Conservation (phyloP, 2,888 invertebrate species). For the Corythucha ciliata region DNA sequence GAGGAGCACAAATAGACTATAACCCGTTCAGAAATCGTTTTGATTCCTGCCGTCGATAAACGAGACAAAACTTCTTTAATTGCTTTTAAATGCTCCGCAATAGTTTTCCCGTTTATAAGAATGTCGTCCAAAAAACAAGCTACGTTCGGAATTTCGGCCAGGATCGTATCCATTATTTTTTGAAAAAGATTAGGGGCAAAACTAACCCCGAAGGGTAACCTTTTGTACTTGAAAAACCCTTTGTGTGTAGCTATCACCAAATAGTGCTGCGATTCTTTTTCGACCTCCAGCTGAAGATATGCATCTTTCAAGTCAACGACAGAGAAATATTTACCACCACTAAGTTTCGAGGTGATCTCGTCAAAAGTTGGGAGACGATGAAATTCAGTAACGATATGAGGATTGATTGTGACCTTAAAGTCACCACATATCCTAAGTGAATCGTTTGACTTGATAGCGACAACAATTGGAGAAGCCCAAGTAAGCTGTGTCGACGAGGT, state of each 20-base stretch:
- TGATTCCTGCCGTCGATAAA: conserved; percentile 2
- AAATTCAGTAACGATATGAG: background rate
- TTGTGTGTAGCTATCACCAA: background rate
- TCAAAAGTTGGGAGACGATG: conserved; percentile 19
- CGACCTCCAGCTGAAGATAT: conserved; percentile 8
- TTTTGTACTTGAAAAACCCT: conserved; percentile 2
- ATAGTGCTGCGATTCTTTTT: conserved; percentile 4
- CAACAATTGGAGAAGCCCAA: conserved; percentile 15
- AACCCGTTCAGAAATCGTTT: conserved; percentile 20
- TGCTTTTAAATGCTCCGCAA: conserved; percentile 1
- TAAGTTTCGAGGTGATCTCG: conserved; percentile 1
- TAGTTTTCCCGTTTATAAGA: background rate
- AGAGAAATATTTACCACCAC: conserved; percentile 7
- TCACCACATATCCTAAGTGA: conserved; percentile 13
- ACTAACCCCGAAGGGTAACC: conserved; percentile 9
- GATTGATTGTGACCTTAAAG: conserved; percentile 13
- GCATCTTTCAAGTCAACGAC: conserved; percentile 8
- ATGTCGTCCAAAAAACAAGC: conserved; percentile 15
- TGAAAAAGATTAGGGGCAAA: conserved; percentile 13
- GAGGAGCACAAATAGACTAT: conserved; percentile 11
- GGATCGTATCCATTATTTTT: conserved; percentile 12
- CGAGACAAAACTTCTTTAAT: background rate
- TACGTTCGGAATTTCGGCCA: conserved; percentile 2
- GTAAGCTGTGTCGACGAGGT: background rate
- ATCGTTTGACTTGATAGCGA: conserved; percentile 3